Percentiles rank a stretch among this genome's conserved stretches.
Conservation (phyloP, 2,113 vertebrate species). For the Ammospiza nelsoni region DNA sequence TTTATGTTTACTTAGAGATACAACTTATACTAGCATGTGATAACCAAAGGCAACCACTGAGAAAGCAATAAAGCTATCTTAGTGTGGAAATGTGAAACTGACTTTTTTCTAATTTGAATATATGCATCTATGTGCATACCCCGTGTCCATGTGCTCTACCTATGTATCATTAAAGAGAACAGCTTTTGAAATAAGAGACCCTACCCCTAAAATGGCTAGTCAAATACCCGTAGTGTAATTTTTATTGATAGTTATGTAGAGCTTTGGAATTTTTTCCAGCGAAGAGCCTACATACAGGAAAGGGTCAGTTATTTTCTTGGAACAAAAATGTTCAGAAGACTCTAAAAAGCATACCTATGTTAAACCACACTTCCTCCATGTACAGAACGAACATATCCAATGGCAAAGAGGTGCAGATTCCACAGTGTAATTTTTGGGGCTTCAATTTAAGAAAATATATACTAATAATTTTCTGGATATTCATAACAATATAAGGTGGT, state of each 20-base stretch:
- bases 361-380: background rate
- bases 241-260: background rate
- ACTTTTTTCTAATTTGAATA: background rate
- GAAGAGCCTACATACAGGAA: background rate
- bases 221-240: background rate
- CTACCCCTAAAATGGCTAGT: background rate
- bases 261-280: background rate
- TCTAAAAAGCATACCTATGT: background rate
- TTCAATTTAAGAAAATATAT: background rate
- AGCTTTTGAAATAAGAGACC: background rate
- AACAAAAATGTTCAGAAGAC: background rate
- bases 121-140: fast-evolving
- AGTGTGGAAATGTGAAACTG: background rate
- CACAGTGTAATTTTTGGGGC: fast-evolving
- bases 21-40: background rate
- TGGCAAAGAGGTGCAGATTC: background rate
- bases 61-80: background rate
- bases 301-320: background rate
- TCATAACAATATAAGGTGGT: fast-evolving
- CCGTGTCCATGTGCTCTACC: background rate
- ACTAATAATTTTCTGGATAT: background rate
- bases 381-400: background rate
- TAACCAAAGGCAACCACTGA: background rate
- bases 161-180: background rate
- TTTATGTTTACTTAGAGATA: background rate